These are phyloP conservation scores for Strigamia maritima DNA, from an alignment of 2,888 invertebrate genomes.

Conservation along the genomic window DNA sequence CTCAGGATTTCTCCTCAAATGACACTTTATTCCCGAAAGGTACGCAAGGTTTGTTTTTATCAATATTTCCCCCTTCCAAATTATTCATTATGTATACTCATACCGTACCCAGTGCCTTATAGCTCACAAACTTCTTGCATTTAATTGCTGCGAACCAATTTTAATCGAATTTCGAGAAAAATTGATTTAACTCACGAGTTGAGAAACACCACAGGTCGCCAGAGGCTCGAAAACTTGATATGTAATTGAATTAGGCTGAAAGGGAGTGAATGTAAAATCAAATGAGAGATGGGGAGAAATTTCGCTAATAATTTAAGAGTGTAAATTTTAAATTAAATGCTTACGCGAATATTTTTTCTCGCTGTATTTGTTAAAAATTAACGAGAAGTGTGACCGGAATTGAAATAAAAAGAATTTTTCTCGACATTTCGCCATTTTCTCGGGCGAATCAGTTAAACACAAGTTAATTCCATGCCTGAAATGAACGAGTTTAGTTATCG, in stretches of 20 bases:
- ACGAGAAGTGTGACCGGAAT: too few relatives aligned
- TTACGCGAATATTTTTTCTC: not conserved
- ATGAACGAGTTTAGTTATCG: constrained; percentile 1
- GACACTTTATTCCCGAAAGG: not conserved
- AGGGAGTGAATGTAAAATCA: not conserved
- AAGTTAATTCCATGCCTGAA: not conserved
- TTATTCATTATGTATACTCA: not conserved
- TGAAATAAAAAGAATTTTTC: too few relatives aligned
- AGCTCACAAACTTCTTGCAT: not conserved
- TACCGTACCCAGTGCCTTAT: not conserved
- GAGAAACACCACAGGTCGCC: constrained; percentile 7
- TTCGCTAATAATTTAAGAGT: not conserved
- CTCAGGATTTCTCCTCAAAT: constrained; percentile 26
- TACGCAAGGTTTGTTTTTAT: not conserved
- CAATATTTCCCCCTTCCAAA: not conserved
- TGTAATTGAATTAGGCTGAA: constrained; percentile 5
- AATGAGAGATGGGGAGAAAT: not conserved
- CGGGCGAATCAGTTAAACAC: not conserved
- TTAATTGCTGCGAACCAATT: not conserved
- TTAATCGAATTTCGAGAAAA: not conserved
- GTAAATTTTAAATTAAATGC: not conserved
- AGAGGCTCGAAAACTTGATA: constrained; percentile 27
- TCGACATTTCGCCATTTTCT: not conserved
- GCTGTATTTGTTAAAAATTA: not conserved
- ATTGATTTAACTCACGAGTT: not conserved